Evolutionary conservation across 2,888 invertebrate genomes (phyloP), one percentile per base, ranked within the genome.

Genomic region (Cetonia aurata): DNA sequence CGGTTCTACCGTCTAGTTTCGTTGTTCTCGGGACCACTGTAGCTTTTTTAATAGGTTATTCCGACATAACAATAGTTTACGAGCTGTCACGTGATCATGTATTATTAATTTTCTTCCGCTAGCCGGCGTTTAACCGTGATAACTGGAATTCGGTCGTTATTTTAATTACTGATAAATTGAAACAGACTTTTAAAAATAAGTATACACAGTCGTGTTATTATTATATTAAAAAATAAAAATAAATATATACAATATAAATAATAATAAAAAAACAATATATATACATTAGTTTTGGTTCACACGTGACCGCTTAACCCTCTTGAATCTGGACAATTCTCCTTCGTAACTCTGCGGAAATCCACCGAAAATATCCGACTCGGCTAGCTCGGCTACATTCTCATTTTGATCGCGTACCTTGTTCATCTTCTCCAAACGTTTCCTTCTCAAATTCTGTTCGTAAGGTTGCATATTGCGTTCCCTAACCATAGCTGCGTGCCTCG

Each of bases 281-380:
- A 52, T 37, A n/a, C 17, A 59, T 59, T 19, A 62, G 33, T 48
- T 46, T 67, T 53, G 44, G 19, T 67, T 37, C 53, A 48, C 12
- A 33, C 48, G 15, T 13, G 69, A 69, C 66, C 83, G 73, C 73
- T 83, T 85, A 3, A 85, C 82, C 52, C 85, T 75, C 75, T 85
- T 85, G 73, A 82, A 84, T 72, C 85, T 76, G 0, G 79, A 77
- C 65, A 84, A 73, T 74, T 83, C 83, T 1, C 84, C 85, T 50
- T 83, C 81, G 71, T 81, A 85, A 71, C 82, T 79, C 73, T 84
- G 82, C 1, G 85, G 84, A 17, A 85, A 75, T 0, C 82, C 83
- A 0, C 85, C 85, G 75, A 85, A 85, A 19, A 85, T 76, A 74
- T 84, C 85, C 44, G 80, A 77, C 50, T 81, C 83, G 0, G 82